phyloP scores from a whole-genome alignment of 2,797 vertebrate species.

The Enteromius fasciolatus region DNA sequence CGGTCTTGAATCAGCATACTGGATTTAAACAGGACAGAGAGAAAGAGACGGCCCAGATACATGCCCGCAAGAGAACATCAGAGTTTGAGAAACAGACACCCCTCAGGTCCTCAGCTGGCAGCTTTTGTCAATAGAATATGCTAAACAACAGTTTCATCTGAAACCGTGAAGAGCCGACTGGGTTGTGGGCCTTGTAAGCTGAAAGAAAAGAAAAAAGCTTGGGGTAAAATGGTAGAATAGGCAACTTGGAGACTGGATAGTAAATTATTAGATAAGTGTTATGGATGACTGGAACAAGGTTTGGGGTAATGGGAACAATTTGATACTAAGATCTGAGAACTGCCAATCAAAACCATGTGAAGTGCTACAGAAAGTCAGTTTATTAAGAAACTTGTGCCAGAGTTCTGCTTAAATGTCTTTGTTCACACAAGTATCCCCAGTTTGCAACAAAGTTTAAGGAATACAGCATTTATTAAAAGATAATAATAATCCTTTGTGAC shows the following conservation, averaged over 20 bases:
- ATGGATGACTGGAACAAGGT: background rate
- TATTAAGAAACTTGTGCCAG: background rate
- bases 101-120: background rate
- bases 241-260: background rate
- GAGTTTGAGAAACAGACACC: constrained; percentile 6
- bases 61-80: background rate
- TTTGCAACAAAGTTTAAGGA: background rate
- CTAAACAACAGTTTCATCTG: constrained; percentile 3
- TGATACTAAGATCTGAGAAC: background rate
- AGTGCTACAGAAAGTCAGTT: background rate
- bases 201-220: background rate
- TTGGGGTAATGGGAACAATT: background rate
- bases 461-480: background rate
- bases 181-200: background rate
- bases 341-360: background rate
- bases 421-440: background rate
- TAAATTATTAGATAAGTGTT: constrained; percentile 2
- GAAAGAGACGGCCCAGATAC: constrained; percentile 3
- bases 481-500: background rate
- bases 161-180: background rate
- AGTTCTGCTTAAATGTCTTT: background rate
- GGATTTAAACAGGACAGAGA: constrained; percentile 4
- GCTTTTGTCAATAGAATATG: background rate
- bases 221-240: background rate
- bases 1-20: background rate